Evolutionary conservation across 2,113 vertebrate species (phyloP), one percentile per base, ranked within the genome.

Genomic region (Myotis davidii): DNA sequence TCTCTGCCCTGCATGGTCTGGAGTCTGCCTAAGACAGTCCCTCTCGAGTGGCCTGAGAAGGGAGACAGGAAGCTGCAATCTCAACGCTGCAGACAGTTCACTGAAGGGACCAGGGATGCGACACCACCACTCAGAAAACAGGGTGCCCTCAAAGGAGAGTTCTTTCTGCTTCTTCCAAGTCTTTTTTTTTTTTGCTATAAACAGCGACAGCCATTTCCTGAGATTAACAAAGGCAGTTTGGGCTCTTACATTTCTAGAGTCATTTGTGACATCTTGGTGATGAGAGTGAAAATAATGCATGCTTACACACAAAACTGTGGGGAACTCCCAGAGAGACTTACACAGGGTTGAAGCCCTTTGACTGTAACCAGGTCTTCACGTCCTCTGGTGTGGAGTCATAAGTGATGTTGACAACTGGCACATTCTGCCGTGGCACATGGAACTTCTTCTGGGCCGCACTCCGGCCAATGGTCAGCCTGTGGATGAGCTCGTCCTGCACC

Each of bases 291-390:
- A 88, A 91, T 18, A 27, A 34, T 20, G 37, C 9, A 2, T 4
- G 3, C 1, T 45, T 13, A 50, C 27, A 8, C n/a, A 48, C 0
- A 9, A 42, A 64, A 86, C 1, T 16, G 8, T 12, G 1, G 42
- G 10, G 91, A 13, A 20, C 21, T 76, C n/a, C 21, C 18, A 78
- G 50, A 54, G 17, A 76, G 1, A 99, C 99, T 99, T 97, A 99
- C 99, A 99, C 99, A 0, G 99, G 94, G 85, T 98, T 99, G 98
- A 99, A 99, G 23, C 99, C 99, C 93, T 99, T 99, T 12, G 98
- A 98, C 97, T 99, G 98, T 7, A 99, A 48, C 99, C 99, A 99
- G 0, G 97, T 91, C 85, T 97, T 99, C 27, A 99, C 99, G 2
- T 99, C 99, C 4, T 99, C 99, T 0, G 99, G 98, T 0, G 98